A percentile compares a stretch with the other conserved stretches of the same genome.
Evolutionary conservation across 64 coral and sea anemone genomes (phyloP).

Genomic region (Actinia equina): DNA sequence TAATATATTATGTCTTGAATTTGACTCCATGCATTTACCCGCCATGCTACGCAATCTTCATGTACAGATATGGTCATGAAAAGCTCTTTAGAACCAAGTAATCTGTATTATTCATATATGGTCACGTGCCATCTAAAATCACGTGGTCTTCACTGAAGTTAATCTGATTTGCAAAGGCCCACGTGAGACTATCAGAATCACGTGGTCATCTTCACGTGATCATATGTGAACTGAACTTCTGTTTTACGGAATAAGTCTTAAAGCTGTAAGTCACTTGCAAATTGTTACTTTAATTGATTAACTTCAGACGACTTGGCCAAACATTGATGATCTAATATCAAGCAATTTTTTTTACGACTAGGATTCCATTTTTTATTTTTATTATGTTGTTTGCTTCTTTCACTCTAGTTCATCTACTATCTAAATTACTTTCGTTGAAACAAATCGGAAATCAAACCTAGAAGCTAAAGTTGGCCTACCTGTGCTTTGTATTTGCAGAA

Average conservation of each 20-base stretch:
- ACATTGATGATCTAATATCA: background rate
- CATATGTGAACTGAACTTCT: no score
- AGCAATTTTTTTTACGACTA: background rate
- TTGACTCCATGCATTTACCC: constrained; percentile 2
- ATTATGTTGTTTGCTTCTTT: background rate
- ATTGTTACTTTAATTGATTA: background rate
- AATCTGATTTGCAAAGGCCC: background rate
- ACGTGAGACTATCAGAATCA: background rate
- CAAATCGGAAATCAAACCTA: background rate
- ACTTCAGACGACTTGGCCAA: background rate
- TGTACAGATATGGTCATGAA: constrained; percentile 25
- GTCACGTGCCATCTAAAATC: background rate
- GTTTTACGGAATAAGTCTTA: no score
- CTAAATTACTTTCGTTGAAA: background rate
- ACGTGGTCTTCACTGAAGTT: background rate
- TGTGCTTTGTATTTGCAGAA: background rate
- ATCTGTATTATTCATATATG: background rate
- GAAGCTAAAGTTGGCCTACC: background rate
- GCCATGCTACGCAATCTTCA: constrained; percentile 13
- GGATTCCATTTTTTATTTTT: background rate
- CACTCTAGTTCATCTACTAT: background rate
- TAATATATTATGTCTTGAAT: constrained; percentile 22
- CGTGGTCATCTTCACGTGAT: no score
- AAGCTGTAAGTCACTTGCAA: no score
- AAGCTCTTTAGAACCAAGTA: background rate